A percentile compares a stretch with the other conserved stretches of the same genome.
Conservation (phyloP, 1,140 invertebrate genomes). For the Rhagoletis pomonella region DNA sequence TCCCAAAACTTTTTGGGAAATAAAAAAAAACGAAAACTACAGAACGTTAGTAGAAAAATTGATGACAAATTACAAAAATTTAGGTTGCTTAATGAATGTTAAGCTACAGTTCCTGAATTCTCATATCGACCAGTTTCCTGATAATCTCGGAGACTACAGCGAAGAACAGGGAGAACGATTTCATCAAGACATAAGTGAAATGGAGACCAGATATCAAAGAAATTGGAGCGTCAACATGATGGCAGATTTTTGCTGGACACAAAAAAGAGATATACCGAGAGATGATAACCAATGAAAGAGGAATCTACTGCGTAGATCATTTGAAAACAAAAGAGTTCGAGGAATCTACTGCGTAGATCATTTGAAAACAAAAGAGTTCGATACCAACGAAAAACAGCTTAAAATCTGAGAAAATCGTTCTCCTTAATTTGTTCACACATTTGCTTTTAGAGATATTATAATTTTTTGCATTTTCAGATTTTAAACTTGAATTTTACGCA, state of each 20-base stretch:
- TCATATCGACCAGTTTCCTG: slow-evolving; percentile 25
- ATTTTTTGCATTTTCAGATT: too few relatives aligned
- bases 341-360: too few relatives aligned
- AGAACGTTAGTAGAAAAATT: background rate
- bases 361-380: too few relatives aligned
- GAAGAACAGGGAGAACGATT: slow-evolving; percentile 41
- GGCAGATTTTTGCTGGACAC: slow-evolving; percentile 68
- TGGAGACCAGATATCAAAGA: slow-evolving; percentile 68
- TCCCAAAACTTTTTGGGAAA: too few relatives aligned
- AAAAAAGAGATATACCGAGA: slow-evolving; percentile 28
- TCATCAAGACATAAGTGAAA: slow-evolving; percentile 55
- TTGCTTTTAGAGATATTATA: too few relatives aligned
- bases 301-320: too few relatives aligned
- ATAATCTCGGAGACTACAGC: slow-evolving; percentile 28
- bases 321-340: too few relatives aligned
- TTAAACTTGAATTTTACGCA: too few relatives aligned
- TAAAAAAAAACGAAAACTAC: too few relatives aligned
- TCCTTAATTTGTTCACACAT: too few relatives aligned
- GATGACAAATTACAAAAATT: slow-evolving; percentile 18
- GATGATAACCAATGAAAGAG: background rate
- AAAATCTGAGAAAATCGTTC: too few relatives aligned
- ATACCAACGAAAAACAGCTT: too few relatives aligned
- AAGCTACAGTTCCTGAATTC: slow-evolving; percentile 42
- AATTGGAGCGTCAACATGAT: slow-evolving; percentile 68
- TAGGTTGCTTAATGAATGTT: slow-evolving; percentile 32